Evolutionary conservation across 2,888 invertebrate species (phyloP).

Genomic region (Polymixis flavicincta): DNA sequence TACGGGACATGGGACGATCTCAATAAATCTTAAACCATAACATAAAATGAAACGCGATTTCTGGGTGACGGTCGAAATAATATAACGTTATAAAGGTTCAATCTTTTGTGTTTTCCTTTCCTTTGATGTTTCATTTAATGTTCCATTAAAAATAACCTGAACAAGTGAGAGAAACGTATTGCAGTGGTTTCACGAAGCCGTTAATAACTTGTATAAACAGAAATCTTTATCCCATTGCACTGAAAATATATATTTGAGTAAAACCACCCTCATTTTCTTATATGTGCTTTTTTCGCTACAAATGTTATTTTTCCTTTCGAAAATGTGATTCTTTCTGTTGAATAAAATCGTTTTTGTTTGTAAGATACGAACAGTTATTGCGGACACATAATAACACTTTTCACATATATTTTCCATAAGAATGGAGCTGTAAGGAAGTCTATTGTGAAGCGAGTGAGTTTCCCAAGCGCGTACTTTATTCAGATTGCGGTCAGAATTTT

Average conservation of each 20-base stretch:
- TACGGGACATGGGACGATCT: conserved; percentile 26
- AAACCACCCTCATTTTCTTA: not conserved
- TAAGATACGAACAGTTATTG: conserved; percentile 20
- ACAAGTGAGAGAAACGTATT: not conserved
- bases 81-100: conserved; percentile 22
- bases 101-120: conserved; percentile 39
- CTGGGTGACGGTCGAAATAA: conserved; percentile 40
- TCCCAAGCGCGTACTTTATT: conserved; percentile 54
- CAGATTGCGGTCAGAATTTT: conserved; percentile 52
- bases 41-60: conserved; percentile 57
- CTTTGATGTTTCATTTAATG: conserved; percentile 26
- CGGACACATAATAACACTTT: conserved; percentile 42
- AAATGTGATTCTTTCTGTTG: not conserved
- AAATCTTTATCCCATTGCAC: not conserved
- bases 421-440: conserved; percentile 55
- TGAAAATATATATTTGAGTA: not conserved
- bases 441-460: conserved; percentile 46
- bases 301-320: not conserved
- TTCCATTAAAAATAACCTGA: conserved; percentile 1
- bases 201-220: not conserved
- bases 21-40: conserved; percentile 44
- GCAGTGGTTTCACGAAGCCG: not conserved
- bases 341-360: conserved; percentile 16
- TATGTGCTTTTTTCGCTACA: not conserved
- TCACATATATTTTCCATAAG: conserved; percentile 50